Base-by-base conservation (phyloP, 2,113 vertebrate species). In the Coryphaenoides rupestris region DNA sequence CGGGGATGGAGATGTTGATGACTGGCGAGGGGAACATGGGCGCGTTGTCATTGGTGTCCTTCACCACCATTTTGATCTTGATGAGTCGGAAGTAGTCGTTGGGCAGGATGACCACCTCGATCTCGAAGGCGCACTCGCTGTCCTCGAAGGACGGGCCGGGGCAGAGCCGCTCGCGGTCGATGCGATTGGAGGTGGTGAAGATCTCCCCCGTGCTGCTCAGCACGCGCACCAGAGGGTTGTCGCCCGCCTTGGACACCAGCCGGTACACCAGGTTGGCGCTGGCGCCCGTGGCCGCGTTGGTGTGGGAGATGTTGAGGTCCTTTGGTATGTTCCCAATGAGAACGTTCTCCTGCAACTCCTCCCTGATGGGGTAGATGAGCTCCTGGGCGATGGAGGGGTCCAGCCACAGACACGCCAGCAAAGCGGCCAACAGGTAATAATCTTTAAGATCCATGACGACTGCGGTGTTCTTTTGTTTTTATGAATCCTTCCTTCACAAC, bases 301-400 rank as follows among this genome's bases (percentile, higher is more conserved):
- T 95, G 82, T 96, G 97, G 79, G 97, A 98, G 90, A 98, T 96
- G 89, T 98, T 99, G 85, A 99, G 87, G 90, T 98, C 96, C 93
- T 96, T 96, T 94, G 97, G 96, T 96, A 99, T 98, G 89, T 97
- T 99, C 90, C 97, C 97, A 91, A 99, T 97, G 79, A 98, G 96
- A 80, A 97, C 92, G 69, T 98, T 98, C 90, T 98, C 96, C 80
- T 97, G 96, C 90, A 99, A 82, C 83, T 99, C 97, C 88, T 99
- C 97, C 84, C 95, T 93, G 86, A 99, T 98, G 71, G 96, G 96
- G 86, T 99, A 99, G 89, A 96, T 98, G 74, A 98, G 93, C 91
- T 99, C 97, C 93, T 98, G 96, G 84, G 97, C 96, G 86, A 98
- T 86, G 79, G 95, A 93, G 49, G 96, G 97, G 92, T 98, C 97